Conservation (phyloP, 2,113 vertebrate genomes). For the Prunella fulvescens region DNA sequence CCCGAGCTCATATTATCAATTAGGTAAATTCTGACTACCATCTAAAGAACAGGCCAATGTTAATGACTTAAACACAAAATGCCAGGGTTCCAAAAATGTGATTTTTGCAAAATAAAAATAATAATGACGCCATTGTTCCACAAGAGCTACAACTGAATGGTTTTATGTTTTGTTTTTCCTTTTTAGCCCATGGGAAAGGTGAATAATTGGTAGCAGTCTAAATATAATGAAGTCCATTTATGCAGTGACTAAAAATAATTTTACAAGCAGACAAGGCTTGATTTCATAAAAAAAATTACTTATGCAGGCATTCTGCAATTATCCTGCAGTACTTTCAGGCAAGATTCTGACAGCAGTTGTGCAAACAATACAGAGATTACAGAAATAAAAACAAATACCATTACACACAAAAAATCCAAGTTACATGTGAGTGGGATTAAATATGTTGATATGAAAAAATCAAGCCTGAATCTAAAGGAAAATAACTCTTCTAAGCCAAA, state of each 20-base stretch:
- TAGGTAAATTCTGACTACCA: conserved; percentile 34
- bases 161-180: conserved; percentile 41
- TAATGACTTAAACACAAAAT: neutral
- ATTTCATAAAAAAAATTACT: conserved; percentile 79
- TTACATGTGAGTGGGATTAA: conserved; percentile 58
- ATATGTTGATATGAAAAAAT: neutral
- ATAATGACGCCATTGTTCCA: conserved; percentile 16
- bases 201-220: conserved; percentile 65
- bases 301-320: conserved; percentile 78
- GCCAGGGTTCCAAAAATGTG: neutral
- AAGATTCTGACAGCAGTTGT: conserved; percentile 76
- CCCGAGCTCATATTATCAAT: conserved; percentile 71
- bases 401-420: conserved; percentile 67
- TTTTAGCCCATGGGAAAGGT: conserved; percentile 72
- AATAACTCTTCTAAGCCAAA: neutral
- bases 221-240: conserved; percentile 74
- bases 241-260: conserved; percentile 75
- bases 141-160: conserved; percentile 9
- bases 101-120: conserved; percentile 40
- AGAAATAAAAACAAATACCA: conserved; percentile 79
- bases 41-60: neutral
- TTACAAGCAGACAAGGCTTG: conserved; percentile 76
- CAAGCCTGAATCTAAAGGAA: neutral
- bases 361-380: conserved; percentile 77
- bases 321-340: conserved; percentile 75